Conservation (phyloP, 2,113 vertebrate genomes). For the Sphaerodactylus townsendi region DNA sequence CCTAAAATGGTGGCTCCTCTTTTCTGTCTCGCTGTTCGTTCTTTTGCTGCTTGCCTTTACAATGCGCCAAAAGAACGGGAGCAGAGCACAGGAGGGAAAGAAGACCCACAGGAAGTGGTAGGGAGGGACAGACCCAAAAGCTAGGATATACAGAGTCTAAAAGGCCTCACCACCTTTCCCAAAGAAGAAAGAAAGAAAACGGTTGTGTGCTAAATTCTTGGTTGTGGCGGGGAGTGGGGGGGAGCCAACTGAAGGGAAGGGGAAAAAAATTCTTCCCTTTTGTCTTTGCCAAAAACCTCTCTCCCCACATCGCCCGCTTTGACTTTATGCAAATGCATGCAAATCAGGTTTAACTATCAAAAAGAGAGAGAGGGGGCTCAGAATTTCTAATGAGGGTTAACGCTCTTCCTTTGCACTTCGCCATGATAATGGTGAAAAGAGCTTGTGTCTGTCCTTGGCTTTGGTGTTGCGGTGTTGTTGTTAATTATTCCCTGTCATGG, state of each 20-base stretch:
- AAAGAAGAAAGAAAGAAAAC: conserved; percentile 19
- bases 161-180: conserved; percentile 40
- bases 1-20: conserved; percentile 74
- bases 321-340: conserved; percentile 99
- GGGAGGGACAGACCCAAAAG: conserved; percentile 18
- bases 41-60: background rate
- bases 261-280: conserved; percentile 67
- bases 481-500: conserved; percentile 7
- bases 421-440: conserved; percentile 42
- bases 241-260: background rate
- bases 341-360: conserved; percentile 98
- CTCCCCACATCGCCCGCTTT: conserved; percentile 79
- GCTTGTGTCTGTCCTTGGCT: conserved; percentile 31
- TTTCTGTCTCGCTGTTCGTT: conserved; percentile 23
- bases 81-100: conserved; percentile 47
- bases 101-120: conserved; percentile 59
- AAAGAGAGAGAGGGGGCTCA: conserved; percentile 80
- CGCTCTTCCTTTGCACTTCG: conserved; percentile 39
- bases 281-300: conserved; percentile 64
- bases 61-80: conserved; percentile 39
- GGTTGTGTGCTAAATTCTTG: conserved; percentile 41
- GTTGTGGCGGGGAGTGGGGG: background rate
- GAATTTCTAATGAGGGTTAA: conserved; percentile 78
- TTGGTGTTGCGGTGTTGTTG: conserved; percentile 7
- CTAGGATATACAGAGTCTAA: conserved; percentile 51